Evolutionary conservation across 2,888 invertebrate species (phyloP).

Genomic region (Homarus gammarus): DNA sequence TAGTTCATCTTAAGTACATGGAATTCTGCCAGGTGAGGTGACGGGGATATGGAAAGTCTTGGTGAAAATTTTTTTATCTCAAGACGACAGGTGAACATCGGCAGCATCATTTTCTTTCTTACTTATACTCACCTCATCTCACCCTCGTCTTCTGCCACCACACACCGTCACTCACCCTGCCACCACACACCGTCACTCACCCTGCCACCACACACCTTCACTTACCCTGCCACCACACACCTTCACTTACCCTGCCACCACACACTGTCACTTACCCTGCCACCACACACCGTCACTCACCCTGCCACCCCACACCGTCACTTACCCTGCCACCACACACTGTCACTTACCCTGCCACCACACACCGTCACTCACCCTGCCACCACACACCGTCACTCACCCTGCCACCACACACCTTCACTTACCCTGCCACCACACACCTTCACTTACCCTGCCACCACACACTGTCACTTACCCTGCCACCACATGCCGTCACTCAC

Average conservation of each 20-base stretch:
- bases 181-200: background rate
- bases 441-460: no score
- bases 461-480: no score
- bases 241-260: background rate
- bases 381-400: background rate
- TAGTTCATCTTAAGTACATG: no score
- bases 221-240: background rate
- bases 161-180: background rate
- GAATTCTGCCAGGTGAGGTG: no score
- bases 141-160: background rate
- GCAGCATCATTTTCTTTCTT: no score
- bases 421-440: no score
- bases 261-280: background rate
- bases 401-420: no score
- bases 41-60: no score
- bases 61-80: no score
- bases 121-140: background rate
- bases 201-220: background rate
- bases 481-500: no score
- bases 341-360: background rate
- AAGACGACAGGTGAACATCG: no score
- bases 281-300: background rate
- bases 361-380: background rate
- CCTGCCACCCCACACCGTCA: background rate
- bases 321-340: background rate